Base-by-base conservation (phyloP, 2,888 invertebrate species). In the Neoascia interrupta region DNA sequence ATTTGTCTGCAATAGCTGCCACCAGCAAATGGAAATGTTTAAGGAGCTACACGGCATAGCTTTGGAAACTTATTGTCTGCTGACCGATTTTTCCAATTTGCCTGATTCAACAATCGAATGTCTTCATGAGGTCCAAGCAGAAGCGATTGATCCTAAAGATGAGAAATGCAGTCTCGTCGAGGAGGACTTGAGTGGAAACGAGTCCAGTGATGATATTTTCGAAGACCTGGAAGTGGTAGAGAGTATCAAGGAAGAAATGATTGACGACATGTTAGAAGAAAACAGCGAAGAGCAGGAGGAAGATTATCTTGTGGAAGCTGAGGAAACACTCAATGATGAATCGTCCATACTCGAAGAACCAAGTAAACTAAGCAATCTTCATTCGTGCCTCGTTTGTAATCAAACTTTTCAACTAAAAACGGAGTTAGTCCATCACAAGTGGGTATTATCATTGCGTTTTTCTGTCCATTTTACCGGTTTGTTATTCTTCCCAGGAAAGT, bases 21-120 rank as follows among this genome's bases (percentile, higher is more conserved):
- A 82, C 43, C 74, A 85, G 16, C 85, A 85, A 75, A 81, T 86
- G 69, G 83, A 82, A 45, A 81, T 85, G n/a, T 86, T 84, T 49
- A 82, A 82, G 11, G 83, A 86, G 61, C 82, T 86, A 2, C 83
- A 82, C 43, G 82, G 69, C 8, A 84, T 80, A 73, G 85, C 85
- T 0, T 18, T 81, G 1, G 83, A 84, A 58, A 82, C 84, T 0
- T 51, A 56, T 43, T 10, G 56, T 5, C 5, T 79, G 1, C 28
- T 79, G 0, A 37, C 10, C 3, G 41, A 63, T 8, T 11, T 54
- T n/a, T 19, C 5, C 1, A 16, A 53, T 4, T 5, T 19, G 11
- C n/a, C n/a, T 1, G 41, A 58, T 11, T 18, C n/a, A 31, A 31
- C 31, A 31, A 6, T 1, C n/a, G 51, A 37, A 11, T 15, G 10